These are phyloP conservation scores for Motacilla tschutschensis DNA, from an alignment of 2,113 vertebrate genomes.

Conservation along the genomic window DNA sequence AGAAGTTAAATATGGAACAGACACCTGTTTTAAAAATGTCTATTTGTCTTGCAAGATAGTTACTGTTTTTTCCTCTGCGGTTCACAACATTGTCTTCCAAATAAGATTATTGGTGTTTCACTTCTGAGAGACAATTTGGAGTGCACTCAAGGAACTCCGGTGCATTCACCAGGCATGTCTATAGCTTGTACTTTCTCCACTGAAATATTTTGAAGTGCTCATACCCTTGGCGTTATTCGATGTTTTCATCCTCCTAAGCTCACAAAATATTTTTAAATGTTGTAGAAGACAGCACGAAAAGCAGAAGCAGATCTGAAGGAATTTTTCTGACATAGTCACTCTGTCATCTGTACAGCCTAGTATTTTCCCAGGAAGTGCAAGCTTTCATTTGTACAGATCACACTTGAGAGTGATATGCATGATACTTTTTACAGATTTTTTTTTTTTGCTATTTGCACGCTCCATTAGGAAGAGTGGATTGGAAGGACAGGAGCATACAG, in stretches of 20 bases:
- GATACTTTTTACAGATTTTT: not conserved
- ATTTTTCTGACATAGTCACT: not conserved
- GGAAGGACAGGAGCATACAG: not conserved
- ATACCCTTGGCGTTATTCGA: not conserved
- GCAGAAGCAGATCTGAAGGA: not conserved
- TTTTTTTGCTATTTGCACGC: not conserved
- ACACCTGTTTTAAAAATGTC: not conserved
- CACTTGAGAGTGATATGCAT: not conserved
- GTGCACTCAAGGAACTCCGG: not conserved
- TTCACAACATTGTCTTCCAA: not conserved
- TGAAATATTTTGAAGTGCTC: not conserved
- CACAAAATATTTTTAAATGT: not conserved
- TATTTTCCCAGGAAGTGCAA: not conserved
- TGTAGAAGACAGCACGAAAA: not conserved
- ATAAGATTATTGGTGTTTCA: constrained; percentile 8
- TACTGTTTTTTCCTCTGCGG: not conserved
- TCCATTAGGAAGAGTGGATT: not conserved
- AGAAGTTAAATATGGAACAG: not conserved
- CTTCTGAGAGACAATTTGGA: not conserved
- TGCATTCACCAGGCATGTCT: not conserved
- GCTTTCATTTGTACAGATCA: not conserved
- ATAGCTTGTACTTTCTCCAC: not conserved
- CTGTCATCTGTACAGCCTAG: not conserved
- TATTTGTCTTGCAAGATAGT: not conserved
- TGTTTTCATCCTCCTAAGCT: not conserved